A percentile compares a stretch with the other conserved stretches of the same genome.
Conservation (phyloP, 1,140 invertebrate genomes). For the Drosophila mauritiana region DNA sequence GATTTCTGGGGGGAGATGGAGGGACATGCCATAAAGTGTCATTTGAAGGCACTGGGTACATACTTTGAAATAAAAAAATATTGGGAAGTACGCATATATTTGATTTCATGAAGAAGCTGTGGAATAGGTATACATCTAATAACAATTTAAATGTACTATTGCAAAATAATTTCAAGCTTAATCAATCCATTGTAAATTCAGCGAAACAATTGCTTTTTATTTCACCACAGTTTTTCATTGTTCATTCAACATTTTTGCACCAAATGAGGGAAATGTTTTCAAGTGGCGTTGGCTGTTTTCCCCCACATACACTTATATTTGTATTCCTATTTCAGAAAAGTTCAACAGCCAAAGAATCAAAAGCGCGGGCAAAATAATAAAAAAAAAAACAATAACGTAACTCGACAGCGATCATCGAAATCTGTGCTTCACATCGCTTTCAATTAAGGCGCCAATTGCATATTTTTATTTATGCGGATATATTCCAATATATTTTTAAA, state of each 20-base stretch:
- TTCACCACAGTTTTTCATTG: slow-evolving; percentile 31
- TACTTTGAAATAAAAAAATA: slow-evolving; percentile 11
- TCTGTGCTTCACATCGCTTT: slow-evolving; percentile 71
- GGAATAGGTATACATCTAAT: not conserved
- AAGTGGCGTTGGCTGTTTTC: slow-evolving; percentile 45
- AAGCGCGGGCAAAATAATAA: not conserved
- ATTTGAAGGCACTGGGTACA: slow-evolving; percentile 22
- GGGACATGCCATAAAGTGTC: slow-evolving; percentile 36
- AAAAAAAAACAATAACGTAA: slow-evolving; percentile 2
- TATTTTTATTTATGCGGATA: slow-evolving; percentile 63
- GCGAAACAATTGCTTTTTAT: not conserved
- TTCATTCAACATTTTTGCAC: slow-evolving; percentile 72
- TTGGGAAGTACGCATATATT: not conserved
- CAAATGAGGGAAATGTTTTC: slow-evolving; percentile 66
- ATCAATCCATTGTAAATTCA: not conserved
- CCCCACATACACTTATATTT: slow-evolving; percentile 15
- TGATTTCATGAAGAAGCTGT: not conserved
- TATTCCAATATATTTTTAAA: slow-evolving; percentile 46
- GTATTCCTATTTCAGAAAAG: slow-evolving; percentile 40
- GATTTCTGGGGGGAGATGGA: not conserved
- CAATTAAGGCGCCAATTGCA: slow-evolving; percentile 81
- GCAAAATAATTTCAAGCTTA: not conserved
- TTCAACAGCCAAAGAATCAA: slow-evolving; percentile 66
- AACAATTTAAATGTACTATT: not conserved
- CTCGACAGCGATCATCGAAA: slow-evolving; percentile 45